A percentile compares a stretch with the other conserved stretches of the same genome.
These are phyloP conservation scores for Drosophila rubida DNA, from an alignment of 2,888 invertebrate genomes.

Conservation along the genomic window DNA sequence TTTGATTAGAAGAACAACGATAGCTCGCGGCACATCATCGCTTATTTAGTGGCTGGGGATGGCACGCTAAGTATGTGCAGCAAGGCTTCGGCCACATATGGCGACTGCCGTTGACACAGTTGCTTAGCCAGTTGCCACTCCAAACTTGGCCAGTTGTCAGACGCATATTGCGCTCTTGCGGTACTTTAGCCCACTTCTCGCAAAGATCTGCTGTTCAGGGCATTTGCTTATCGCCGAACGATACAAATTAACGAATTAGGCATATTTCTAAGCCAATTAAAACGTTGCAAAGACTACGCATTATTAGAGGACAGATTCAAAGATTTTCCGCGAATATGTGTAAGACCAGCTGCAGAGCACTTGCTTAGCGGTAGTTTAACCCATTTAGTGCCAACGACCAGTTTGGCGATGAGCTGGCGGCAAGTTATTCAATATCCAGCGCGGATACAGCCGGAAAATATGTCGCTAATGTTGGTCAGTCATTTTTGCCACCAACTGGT, in stretches of 20 bases:
- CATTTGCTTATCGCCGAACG: not conserved
- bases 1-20: constrained; percentile 28
- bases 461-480: constrained; percentile 43
- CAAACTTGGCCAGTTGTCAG: constrained; percentile 49
- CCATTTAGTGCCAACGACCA: constrained; percentile 42
- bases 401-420: constrained; percentile 46
- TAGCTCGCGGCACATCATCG: constrained; percentile 33
- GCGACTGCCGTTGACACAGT: constrained; percentile 49
- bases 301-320: no score
- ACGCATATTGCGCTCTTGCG: constrained; percentile 33
- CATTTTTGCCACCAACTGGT: constrained; percentile 44
- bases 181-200: constrained; percentile 59
- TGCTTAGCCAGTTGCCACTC: constrained; percentile 49
- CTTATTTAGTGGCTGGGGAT: constrained; percentile 41
- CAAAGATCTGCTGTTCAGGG: not conserved
- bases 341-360: constrained; percentile 3
- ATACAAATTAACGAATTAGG: not conserved
- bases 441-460: constrained; percentile 10
- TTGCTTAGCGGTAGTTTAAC: constrained; percentile 48
- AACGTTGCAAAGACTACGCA: no score
- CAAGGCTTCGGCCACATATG: constrained; percentile 38
- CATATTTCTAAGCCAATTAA: not conserved
- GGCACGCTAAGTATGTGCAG: constrained; percentile 53
- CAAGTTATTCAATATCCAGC: constrained; percentile 29
- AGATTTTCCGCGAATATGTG: constrained; percentile 1